These are phyloP conservation scores for Rhinoraja longicauda DNA, from an alignment of 2,797 vertebrate genomes.

Conservation along the genomic window DNA sequence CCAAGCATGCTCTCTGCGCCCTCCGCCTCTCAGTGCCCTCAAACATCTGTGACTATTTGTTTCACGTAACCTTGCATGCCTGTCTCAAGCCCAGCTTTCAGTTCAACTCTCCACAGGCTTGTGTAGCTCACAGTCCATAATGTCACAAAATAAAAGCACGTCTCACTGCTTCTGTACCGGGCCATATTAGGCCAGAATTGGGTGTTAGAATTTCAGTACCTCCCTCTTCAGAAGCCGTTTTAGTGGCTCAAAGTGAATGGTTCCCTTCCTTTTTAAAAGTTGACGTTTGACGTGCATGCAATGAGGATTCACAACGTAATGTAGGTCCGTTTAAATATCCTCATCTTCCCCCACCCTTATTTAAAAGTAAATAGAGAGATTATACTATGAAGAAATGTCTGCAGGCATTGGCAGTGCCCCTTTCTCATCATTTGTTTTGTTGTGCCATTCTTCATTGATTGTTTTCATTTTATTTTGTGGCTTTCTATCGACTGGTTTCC, in stretches of 20 bases:
- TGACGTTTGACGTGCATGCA: background rate
- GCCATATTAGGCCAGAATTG: background rate
- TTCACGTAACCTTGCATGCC: background rate
- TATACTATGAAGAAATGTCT: background rate
- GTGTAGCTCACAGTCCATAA: background rate
- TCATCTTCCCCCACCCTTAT: background rate
- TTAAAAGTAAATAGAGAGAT: background rate
- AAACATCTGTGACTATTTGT: background rate
- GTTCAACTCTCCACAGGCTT: background rate
- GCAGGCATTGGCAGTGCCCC: background rate
- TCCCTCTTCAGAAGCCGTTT: background rate
- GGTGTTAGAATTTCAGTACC: background rate
- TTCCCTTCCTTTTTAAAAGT: background rate
- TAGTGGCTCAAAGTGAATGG: background rate
- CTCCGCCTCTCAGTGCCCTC: background rate
- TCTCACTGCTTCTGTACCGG: background rate
- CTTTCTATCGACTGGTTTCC: background rate
- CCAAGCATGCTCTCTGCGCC: background rate
- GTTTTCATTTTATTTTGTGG: background rate
- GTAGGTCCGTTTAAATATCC: background rate
- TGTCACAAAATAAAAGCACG: background rate
- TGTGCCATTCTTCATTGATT: background rate
- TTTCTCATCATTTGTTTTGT: background rate
- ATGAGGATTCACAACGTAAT: background rate
- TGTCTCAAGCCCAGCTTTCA: background rate